phyloP scores from a whole-genome alignment of 2,113 vertebrate genomes.

The Verasper variegatus region DNA sequence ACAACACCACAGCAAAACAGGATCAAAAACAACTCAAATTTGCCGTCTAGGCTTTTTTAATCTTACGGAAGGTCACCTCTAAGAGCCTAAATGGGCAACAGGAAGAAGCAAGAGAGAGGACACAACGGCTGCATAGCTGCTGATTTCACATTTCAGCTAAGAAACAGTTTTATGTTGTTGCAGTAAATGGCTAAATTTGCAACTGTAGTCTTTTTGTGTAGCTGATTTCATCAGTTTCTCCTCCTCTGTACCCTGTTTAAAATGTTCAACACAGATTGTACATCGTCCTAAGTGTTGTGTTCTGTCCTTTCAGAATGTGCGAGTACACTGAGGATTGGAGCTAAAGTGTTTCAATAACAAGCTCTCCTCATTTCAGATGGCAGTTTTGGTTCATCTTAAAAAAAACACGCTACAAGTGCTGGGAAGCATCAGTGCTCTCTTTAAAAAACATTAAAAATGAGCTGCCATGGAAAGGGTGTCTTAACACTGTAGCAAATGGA shows the following conservation, averaged over 20 bases:
- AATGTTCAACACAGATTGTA: constrained; percentile 10
- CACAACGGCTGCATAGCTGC: constrained; percentile 24
- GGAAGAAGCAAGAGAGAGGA: constrained; percentile 19
- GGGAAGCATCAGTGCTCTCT: neutral
- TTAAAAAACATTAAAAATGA: constrained; percentile 3
- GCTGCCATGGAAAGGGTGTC: constrained; percentile 1
- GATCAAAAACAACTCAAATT: constrained; percentile 29
- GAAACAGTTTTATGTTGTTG: neutral
- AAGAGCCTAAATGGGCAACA: neutral
- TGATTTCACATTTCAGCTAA: constrained; percentile 25
- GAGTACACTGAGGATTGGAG: constrained; percentile 4
- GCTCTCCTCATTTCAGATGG: neutral
- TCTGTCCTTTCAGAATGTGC: neutral
- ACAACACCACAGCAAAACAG: constrained; percentile 22
- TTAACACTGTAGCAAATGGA: constrained; percentile 9
- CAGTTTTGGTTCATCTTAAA: constrained; percentile 3
- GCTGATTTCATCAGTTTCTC: neutral
- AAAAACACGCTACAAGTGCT: neutral
- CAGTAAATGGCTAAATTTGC: constrained; percentile 2
- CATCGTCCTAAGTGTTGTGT: neutral
- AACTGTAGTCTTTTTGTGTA: neutral
- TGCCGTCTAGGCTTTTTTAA: neutral
- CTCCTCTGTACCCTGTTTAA: neutral
- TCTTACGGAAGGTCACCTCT: constrained; percentile 38
- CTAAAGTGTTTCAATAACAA: neutral